Conservation (phyloP, 2,113 vertebrate species). For the Grammomys surdaster region DNA sequence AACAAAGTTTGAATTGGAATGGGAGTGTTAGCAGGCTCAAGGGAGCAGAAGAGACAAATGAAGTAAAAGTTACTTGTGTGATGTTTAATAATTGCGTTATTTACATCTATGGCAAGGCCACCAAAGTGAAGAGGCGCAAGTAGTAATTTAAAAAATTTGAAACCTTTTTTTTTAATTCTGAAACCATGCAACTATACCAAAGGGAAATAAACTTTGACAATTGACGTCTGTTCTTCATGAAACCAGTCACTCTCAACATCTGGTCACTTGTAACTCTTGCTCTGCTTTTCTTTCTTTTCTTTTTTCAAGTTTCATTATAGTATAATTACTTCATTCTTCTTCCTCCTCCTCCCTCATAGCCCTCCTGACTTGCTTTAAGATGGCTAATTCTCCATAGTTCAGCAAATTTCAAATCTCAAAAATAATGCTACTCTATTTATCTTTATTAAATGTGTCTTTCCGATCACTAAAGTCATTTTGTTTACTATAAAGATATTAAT, state of each 20-base stretch:
- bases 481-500: neutral
- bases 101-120: neutral
- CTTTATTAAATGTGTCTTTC: neutral
- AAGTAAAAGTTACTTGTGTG: neutral
- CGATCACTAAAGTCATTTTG: neutral
- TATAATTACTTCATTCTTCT: neutral
- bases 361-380: neutral
- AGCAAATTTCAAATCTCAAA: neutral
- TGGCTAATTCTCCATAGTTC: neutral
- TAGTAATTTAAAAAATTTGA: neutral
- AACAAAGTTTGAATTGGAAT: neutral
- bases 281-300: neutral
- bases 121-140: neutral
- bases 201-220: neutral
- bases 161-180: neutral
- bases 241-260: neutral
- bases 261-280: neutral
- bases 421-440: neutral
- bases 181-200: neutral
- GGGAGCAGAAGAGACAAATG: neutral
- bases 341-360: neutral
- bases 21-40: neutral
- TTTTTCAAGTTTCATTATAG: neutral
- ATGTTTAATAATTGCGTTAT: neutral
- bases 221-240: too few relatives aligned